Conservation (phyloP, 2,113 vertebrate species). For the Phasianus colchicus region DNA sequence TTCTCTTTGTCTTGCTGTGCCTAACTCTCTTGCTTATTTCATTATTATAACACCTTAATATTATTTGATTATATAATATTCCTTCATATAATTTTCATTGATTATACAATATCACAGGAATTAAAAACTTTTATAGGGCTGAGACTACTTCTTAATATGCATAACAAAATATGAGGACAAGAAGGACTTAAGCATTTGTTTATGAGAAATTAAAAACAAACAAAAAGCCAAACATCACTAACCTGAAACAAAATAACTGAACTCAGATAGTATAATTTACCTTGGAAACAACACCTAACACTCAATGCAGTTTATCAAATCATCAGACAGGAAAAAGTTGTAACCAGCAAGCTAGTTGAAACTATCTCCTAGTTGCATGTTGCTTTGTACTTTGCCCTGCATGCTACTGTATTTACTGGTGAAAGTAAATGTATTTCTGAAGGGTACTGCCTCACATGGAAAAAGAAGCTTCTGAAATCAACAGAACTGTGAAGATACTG, state of each 20-base stretch:
- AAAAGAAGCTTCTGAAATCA: not conserved
- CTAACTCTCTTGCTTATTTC: too few species aligned
- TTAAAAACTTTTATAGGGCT: not conserved
- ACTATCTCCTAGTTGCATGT: not conserved
- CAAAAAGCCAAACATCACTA: not conserved
- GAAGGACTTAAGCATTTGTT: not conserved
- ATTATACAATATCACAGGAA: too few species aligned
- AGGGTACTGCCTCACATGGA: not conserved
- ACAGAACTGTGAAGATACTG: not conserved
- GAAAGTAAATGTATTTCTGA: not conserved
- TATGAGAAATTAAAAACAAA: not conserved
- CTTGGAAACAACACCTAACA: not conserved
- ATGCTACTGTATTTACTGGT: not conserved
- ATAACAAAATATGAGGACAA: not conserved
- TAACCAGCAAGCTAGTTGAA: not conserved
- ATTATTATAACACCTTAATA: too few species aligned
- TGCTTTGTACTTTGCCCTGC: not conserved
- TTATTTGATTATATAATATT: too few species aligned
- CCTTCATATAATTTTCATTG: too few species aligned
- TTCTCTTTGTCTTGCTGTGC: too few species aligned
- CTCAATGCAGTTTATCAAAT: not conserved
- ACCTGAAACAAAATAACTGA: not conserved
- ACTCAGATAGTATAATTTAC: not conserved
- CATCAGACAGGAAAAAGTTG: not conserved
- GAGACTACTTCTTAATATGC: not conserved